A percentile compares a stretch with the other conserved stretches of the same genome.
These are phyloP conservation scores for Hafferia zeledoni DNA, from an alignment of 2,797 vertebrate genomes.

Conservation along the genomic window DNA sequence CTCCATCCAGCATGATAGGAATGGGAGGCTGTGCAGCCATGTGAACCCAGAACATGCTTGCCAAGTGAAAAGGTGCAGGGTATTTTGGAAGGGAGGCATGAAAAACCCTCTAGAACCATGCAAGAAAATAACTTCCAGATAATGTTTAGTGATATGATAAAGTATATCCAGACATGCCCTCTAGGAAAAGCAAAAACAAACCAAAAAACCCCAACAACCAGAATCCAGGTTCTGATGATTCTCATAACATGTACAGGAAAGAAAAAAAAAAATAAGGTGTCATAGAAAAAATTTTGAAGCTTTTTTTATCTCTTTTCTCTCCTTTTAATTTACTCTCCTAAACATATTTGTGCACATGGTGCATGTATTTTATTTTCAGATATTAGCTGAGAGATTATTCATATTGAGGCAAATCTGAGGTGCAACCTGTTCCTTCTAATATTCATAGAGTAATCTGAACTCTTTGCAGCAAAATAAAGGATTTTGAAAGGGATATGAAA, in stretches of 20 bases:
- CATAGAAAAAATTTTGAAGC: fast-evolving
- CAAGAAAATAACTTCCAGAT: neutral
- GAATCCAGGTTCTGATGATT: neutral
- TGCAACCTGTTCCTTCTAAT: neutral
- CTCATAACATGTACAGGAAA: fast-evolving
- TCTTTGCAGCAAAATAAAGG: neutral
- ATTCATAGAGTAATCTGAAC: neutral
- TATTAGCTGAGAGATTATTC: neutral
- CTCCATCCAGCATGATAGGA: fast-evolving
- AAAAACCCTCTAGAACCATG: neutral
- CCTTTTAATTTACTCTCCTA: neutral
- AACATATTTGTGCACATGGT: neutral
- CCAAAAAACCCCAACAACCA: too few species aligned
- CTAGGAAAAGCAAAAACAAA: neutral
- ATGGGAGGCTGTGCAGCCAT: neutral
- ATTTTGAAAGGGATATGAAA: constrained; percentile 21
- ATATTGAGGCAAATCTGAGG: neutral
- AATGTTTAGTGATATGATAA: neutral
- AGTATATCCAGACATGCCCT: neutral
- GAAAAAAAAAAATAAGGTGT: neutral
- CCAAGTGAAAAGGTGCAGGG: fast-evolving
- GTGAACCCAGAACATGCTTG: neutral
- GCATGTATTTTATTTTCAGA: neutral
- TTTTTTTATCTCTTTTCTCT: neutral
- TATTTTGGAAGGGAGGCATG: neutral